phyloP scores from a whole-genome alignment of 2,113 vertebrate species.

The Leptobrachium ailaonicum region DNA sequence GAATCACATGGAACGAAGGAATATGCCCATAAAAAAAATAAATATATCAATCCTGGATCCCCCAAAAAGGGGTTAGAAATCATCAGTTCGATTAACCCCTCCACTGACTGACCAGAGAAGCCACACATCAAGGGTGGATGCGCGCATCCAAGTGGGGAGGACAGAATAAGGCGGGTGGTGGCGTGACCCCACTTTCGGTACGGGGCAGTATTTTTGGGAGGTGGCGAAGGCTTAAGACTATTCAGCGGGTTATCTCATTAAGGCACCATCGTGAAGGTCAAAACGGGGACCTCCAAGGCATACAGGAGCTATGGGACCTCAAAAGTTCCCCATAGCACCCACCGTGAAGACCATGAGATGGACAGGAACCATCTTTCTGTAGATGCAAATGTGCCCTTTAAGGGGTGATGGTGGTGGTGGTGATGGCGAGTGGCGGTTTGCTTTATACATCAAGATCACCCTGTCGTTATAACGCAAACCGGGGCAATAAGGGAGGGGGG shows the following conservation, averaged over 20 bases:
- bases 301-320: constrained; percentile 3
- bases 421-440: too few species aligned
- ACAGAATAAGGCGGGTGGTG: too few species aligned
- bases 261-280: constrained; percentile 42
- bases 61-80: too few species aligned
- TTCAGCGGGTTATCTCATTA: constrained; percentile 21
- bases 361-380: background rate
- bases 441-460: background rate
- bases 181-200: background rate
- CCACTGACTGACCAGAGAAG: too few species aligned
- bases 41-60: too few species aligned
- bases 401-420: too few species aligned
- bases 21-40: too few species aligned
- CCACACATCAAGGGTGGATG: too few species aligned
- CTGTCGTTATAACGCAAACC: background rate
- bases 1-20: too few species aligned
- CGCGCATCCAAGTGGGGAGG: too few species aligned
- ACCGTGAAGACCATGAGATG: background rate
- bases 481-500: background rate
- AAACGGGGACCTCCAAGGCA: constrained; percentile 20
- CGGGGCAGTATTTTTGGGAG: background rate
- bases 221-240: constrained; percentile 23
- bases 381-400: background rate
- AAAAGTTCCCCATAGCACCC: background rate
- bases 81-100: too few species aligned